Evolutionary conservation across 2,113 vertebrate species (phyloP).

Genomic region (Grantiella picta): DNA sequence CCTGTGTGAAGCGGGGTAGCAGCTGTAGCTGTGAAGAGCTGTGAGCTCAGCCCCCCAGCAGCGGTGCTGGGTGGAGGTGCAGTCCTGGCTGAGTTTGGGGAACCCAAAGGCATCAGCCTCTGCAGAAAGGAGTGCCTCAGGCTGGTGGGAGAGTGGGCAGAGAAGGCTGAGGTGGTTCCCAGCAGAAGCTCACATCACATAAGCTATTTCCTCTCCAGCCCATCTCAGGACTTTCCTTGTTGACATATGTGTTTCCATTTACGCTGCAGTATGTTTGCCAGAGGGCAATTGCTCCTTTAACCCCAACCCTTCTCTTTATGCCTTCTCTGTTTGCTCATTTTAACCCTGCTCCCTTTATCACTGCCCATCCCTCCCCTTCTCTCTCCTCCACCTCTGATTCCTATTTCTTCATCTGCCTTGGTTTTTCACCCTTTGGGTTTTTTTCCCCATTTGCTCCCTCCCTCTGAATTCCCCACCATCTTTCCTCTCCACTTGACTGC

Average conservation of each 20-base stretch:
- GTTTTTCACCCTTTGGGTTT: neutral
- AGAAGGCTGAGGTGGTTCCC: neutral
- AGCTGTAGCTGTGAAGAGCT: neutral
- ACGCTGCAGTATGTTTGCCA: slow-evolving; percentile 53
- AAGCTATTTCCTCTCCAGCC: slow-evolving; percentile 26
- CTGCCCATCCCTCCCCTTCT: neutral
- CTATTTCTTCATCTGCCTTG: neutral
- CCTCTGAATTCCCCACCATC: neutral
- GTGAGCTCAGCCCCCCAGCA: neutral
- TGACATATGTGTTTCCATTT: slow-evolving; percentile 61
- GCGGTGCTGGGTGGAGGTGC: neutral
- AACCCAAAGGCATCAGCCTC: neutral
- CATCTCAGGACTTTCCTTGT: slow-evolving; percentile 36
- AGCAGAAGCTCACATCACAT: neutral
- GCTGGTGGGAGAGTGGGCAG: fast-evolving
- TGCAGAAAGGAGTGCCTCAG: neutral
- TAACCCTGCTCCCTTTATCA: slow-evolving; percentile 40
- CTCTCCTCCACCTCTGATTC: neutral
- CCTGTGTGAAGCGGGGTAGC: fast-evolving
- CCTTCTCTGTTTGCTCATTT: slow-evolving; percentile 54
- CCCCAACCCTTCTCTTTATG: slow-evolving; percentile 10
- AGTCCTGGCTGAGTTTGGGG: neutral
- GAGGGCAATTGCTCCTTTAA: slow-evolving; percentile 60
- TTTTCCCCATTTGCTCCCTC: neutral
- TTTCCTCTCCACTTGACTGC: neutral